Base-by-base conservation (phyloP, 2,888 invertebrate species). In the Protophormia terraenovae region DNA sequence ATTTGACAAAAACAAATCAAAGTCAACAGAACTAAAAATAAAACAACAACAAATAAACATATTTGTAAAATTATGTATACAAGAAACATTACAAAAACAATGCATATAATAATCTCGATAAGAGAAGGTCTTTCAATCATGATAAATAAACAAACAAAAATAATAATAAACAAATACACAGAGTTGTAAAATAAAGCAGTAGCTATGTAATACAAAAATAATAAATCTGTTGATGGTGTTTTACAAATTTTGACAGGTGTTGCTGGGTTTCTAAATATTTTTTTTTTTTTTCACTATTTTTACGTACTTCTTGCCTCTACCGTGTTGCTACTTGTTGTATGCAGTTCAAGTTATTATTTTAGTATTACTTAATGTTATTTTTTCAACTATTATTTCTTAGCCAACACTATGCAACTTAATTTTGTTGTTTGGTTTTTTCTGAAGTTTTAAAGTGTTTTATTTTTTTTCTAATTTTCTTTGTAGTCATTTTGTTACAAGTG, bases 161-260 rank as follows among this genome's bases (percentile, higher is more conserved):
- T n/a, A 6, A 45, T 45, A 7, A 7, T 47, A 8, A 1, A n/a
- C n/a, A n/a, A n/a, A 8, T 22, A 35, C 1, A 24, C 7, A 45
- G 0, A 19, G 47, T 16, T 16, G 47, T 47, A 19, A 19, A 47
- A 47, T 2, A 7, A 7, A 19, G 19, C 16, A 47, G 7, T 45
- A 45, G 1, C 5, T 45, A 45, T 14, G 10, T 10, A 35, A 35
- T 35, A 3, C 14, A 45, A 47, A 47, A 47, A 32, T 35, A 0
- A 35, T 19, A 41, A 29, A 66, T 66, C 27, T 14, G 24, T 24
- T 27, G 27, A 24, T 14, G 41, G 27, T 19, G 55, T 41, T 66
- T 29, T 62, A 64, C 32, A 79, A 62, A 71, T 79, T n/a, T 72
- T 64, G 71, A 64, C 79, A 64, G 79, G 64, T 79, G 79, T 79